Base-by-base conservation (phyloP, 2,888 invertebrate genomes). In the Augiades crinisus region DNA sequence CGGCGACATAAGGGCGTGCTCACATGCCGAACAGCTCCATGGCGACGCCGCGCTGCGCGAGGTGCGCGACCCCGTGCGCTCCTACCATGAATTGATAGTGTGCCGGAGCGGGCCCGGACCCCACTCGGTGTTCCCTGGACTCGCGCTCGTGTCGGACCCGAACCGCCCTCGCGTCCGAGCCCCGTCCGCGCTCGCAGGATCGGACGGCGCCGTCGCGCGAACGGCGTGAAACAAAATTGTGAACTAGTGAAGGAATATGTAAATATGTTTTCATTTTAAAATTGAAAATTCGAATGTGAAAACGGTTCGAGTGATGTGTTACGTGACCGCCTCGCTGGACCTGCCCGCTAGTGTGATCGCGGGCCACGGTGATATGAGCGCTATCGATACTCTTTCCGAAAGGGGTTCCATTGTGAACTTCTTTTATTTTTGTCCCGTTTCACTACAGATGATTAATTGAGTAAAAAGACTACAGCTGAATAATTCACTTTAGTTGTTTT, bases 161-260 rank as follows among this genome's bases (percentile, higher is more conserved):
- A 2, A 21, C 30, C 30, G 10, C 31, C 31, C 12, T 19, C 31
- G 12, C 43, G 43, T n/a, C 43, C 30, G 12, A 30, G 17, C 30
- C 30, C 10, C 10, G 17, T 17, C 21, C 33, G 22, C 33, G 33
- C 2, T 14, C 33, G 8, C 14, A 33, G 8, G 12, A 33, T 33
- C 33, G 21, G 53, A 44, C 49, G 49, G 40, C 44, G 43, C 55
- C 55, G 44, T 50, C 46, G 49, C 54, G 52, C 41, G 27, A 49
- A 14, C 41, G 53, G 53, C 47, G 56, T 51, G 57, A 43, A 8
- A 41, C 34, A 31, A 24, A 31, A 49, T 52, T 41, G 58, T 38
- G 50, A 47, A 43, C 36, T 27, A 47, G 51, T 47, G 47, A 49
- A 55, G 33, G 17, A 41, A 45, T 45, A 47, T 44, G 47, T 47